Evolutionary conservation across 2,797 vertebrate species (phyloP).

Genomic region (Semaprochilodus insignis): DNA sequence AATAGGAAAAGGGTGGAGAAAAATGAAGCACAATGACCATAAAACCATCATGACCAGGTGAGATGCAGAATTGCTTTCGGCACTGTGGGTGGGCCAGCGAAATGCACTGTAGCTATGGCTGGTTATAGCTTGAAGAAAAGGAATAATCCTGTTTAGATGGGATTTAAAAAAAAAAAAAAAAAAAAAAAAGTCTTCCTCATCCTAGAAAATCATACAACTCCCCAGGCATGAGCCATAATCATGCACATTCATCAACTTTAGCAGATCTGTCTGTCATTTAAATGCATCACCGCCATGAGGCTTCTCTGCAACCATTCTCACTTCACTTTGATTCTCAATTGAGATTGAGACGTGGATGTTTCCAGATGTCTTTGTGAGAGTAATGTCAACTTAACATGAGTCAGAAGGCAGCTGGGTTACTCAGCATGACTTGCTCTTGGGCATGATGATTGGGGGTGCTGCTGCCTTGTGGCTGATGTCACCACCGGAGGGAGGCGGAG

Average conservation of each 20-base stretch:
- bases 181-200: neutral
- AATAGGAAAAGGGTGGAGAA: neutral
- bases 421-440: constrained; percentile 29
- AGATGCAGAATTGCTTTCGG: neutral
- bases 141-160: constrained; percentile 1
- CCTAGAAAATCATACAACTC: neutral
- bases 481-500: constrained; percentile 9
- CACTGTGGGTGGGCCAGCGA: constrained; percentile 4
- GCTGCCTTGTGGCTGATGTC: constrained; percentile 26
- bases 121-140: neutral
- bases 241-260: constrained; percentile 4
- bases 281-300: neutral
- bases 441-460: neutral
- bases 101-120: neutral
- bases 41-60: neutral
- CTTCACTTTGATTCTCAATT: constrained; percentile 14
- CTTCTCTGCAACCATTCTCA: neutral
- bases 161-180: neutral
- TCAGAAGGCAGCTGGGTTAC: constrained; percentile 18
- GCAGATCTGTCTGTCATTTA: constrained; percentile 2
- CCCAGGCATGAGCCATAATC: neutral
- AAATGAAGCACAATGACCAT: constrained; percentile 4
- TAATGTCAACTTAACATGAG: constrained; percentile 27
- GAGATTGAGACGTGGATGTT: constrained; percentile 1
- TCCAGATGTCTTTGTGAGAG: neutral